A percentile compares a stretch with the other conserved stretches of the same genome.
Conservation (phyloP, 2,797 vertebrate species). For the Sebastolobus altivelis region DNA sequence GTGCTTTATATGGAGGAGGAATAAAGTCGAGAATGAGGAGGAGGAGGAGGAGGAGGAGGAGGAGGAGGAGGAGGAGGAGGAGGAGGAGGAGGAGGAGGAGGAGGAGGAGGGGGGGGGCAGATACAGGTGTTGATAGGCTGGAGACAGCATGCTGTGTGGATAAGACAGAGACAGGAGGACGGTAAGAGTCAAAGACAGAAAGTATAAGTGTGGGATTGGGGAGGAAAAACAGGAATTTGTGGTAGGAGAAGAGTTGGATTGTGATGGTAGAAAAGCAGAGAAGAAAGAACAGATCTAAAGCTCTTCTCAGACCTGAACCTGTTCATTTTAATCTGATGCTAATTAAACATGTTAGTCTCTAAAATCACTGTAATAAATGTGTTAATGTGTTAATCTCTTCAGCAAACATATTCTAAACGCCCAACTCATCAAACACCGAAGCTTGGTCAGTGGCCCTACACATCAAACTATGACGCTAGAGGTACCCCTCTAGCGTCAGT, state of each 20-base stretch:
- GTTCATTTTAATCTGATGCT: background rate
- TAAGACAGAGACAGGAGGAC: background rate
- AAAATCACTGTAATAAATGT: background rate
- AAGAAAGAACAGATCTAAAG: no score
- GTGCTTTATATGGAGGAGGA: slow-evolving; percentile 6
- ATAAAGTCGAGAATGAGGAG: background rate
- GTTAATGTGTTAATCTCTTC: no score
- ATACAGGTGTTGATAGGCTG: slow-evolving; percentile 15
- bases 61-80: background rate
- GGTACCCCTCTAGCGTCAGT: no score
- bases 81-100: background rate
- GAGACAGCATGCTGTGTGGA: background rate
- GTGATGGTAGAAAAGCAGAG: background rate
- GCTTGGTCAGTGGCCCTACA: no score
- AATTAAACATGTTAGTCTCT: background rate
- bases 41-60: background rate
- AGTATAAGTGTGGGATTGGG: background rate
- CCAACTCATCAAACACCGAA: no score
- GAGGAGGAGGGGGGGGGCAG: background rate
- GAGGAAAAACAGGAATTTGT: no score
- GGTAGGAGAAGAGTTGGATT: background rate
- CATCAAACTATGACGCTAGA: no score
- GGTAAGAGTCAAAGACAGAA: background rate
- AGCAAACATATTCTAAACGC: no score
- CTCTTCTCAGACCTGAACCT: background rate